Base-by-base conservation (phyloP, 2,797 vertebrate species). In the Trichosurus vulpecula region DNA sequence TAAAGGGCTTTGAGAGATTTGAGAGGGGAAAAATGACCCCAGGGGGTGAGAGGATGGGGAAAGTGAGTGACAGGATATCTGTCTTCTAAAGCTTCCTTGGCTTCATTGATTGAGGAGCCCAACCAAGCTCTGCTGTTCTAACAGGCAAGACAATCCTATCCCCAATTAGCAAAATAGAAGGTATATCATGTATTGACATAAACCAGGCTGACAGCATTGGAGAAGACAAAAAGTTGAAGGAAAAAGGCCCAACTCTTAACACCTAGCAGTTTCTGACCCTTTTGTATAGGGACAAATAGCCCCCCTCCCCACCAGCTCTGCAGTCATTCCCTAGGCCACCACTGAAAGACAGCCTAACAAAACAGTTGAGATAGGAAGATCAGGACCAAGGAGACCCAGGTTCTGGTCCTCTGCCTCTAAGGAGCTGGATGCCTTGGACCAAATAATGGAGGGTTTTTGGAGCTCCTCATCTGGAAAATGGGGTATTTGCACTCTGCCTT, bases 81-180 rank as follows among this genome's bases (percentile, higher is more conserved):
- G 30, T 66, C 47, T 95, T 27, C 66, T 95, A 92, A 94, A 95
- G 54, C 74, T 53, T 4, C 54, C 10, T 81, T 74, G 54, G 6
- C 35, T 92, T 95, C 90, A 58, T 94, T 52, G 35, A 91, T 30
- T 89, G 94, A 52, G 31, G 25, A 92, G 90, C 96, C 52, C 6
- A 35, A 47, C 94, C 35, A 93, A 35, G 41, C 56, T 96, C 22
- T 97, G 92, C 94, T 92, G 47, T 93, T 96, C 74, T 61, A 91
- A 30, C 11, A 41, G 93, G 47, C 30, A 87, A 47, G 74, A 27
- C 0, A 2, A 47, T 87, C 74, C 4, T 3, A 12, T 87, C 41
- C 9, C 41, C 41, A 92, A 74, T 41, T 27, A 94, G 90, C 27
- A 14, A 57, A 90, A 90, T 90, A 56, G 52, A 94, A 94, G 41